A percentile compares a stretch with the other conserved stretches of the same genome.
Evolutionary conservation across 2,797 vertebrate genomes (phyloP).

Genomic region (Helarctos malayanus): DNA sequence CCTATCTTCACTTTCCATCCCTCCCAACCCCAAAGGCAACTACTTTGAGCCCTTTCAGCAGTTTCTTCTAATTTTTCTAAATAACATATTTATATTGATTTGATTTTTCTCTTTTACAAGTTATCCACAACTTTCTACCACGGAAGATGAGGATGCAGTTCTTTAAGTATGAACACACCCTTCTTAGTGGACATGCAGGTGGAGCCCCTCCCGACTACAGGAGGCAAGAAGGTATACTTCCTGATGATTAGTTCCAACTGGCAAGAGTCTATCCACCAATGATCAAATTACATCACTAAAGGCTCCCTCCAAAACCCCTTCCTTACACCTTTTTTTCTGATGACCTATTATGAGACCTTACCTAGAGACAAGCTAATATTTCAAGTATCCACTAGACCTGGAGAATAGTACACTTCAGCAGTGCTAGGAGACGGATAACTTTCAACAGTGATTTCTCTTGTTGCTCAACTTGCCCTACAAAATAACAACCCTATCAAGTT

Average conservation of each 20-base stretch:
- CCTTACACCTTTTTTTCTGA: not conserved
- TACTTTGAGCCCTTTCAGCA: not conserved
- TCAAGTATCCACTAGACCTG: not conserved
- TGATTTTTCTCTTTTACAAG: not conserved
- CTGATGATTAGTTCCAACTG: not conserved
- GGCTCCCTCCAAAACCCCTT: not conserved
- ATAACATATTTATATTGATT: not conserved
- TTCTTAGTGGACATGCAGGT: not conserved
- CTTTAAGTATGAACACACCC: not conserved
- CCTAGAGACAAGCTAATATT: not conserved
- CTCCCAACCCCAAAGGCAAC: not conserved
- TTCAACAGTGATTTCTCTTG: not conserved
- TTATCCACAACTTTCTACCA: not conserved
- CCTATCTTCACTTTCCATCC: not conserved
- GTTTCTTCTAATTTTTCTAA: not conserved
- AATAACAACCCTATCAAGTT: not conserved
- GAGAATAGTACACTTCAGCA: not conserved
- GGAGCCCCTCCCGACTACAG: not conserved
- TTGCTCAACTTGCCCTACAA: not conserved
- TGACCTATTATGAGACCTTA: not conserved
- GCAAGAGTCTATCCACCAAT: not conserved
- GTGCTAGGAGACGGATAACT: not conserved
- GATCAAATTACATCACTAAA: not conserved
- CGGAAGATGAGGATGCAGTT: not conserved
- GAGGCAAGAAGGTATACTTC: not conserved